Conservation (phyloP, 1,140 invertebrate species). For the Apocrypta bakeri region DNA sequence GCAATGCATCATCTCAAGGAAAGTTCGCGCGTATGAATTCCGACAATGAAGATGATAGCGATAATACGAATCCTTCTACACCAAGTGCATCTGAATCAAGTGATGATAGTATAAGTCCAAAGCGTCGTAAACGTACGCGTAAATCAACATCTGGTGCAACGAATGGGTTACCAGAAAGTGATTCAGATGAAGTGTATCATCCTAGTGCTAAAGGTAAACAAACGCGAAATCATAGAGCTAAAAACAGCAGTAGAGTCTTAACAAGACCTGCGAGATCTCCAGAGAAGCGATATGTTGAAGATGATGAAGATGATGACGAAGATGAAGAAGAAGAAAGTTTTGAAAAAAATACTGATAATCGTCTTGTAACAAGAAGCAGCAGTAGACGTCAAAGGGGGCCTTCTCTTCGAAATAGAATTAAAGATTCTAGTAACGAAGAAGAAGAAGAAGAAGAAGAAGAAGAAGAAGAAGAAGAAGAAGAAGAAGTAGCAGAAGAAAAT, state of each 20-base stretch:
- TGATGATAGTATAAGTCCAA: slow-evolving; percentile 62
- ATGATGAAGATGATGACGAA: slow-evolving; percentile 55
- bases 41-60: slow-evolving; percentile 54
- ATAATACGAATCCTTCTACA: slow-evolving; percentile 12
- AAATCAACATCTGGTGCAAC: background rate
- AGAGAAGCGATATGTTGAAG: slow-evolving; percentile 41
- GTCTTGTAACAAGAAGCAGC: slow-evolving; percentile 39
- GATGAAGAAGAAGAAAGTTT: slow-evolving; percentile 68
- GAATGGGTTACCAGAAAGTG: slow-evolving; percentile 59
- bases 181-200: slow-evolving; percentile 69
- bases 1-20: slow-evolving; percentile 55
- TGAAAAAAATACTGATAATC: slow-evolving; percentile 51
- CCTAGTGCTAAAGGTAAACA: slow-evolving; percentile 63
- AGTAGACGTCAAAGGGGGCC: slow-evolving; percentile 9
- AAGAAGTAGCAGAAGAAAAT: too few species aligned
- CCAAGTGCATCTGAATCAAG: slow-evolving; percentile 64
- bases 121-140: slow-evolving; percentile 61
- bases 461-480: slow-evolving; percentile 49
- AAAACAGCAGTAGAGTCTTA: slow-evolving; percentile 58
- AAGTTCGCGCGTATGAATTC: slow-evolving; percentile 48
- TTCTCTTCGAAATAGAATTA: background rate
- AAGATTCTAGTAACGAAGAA: slow-evolving; percentile 38
- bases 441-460: slow-evolving; percentile 66
- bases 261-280: slow-evolving; percentile 61
- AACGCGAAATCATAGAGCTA: slow-evolving; percentile 62